Evolutionary conservation across 2,113 vertebrate genomes (phyloP), one percentile per base, ranked within the genome.

Genomic region (Maccullochella peelii): DNA sequence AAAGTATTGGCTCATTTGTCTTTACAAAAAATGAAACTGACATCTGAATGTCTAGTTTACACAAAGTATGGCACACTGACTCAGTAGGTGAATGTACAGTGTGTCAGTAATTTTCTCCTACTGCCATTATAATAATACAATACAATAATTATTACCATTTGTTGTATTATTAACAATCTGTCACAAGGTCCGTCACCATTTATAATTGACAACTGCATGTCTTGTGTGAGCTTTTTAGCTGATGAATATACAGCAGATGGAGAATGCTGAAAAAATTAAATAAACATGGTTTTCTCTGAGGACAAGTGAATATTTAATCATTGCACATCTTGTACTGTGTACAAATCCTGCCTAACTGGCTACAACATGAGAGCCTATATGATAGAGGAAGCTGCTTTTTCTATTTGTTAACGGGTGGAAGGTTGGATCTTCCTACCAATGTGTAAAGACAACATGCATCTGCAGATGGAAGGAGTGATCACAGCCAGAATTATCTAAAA

Each of bases 81-180:
- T 82, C 65, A 33, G 2, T 38, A 50, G 21, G 8, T 50, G 8
- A 40, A 73, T 44, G 62, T 11, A 54, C 30, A 67, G 36, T 38
- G 44, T 52, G 70, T 62, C 74, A 73, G 42, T 72, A 52, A 75
- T 67, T 76, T 73, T 84, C 33, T 77, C 58, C 12, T 6, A 30
- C 25, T 44, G 4, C 25, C 62, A 30, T 69, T 65, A 70, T 18
- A 36, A 84, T 73, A 73, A 84, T n/a, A n/a, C n/a, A n/a, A n/a
- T n/a, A n/a, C n/a, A n/a, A n/a, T n/a, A n/a, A n/a, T n/a, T n/a
- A n/a, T 88, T 71, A 65, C 27, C 23, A 63, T 84, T 78, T 79
- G 89, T 75, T 72, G 49, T 77, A 50, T 68, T 80, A 87, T 87
- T 79, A 83, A 77, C 78, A 81, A 73, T 59, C 61, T 85, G 77